Percentiles rank a stretch among this genome's conserved stretches.
Evolutionary conservation across 2,797 vertebrate species (phyloP).

Genomic region (Propithecus perrieri): DNA sequence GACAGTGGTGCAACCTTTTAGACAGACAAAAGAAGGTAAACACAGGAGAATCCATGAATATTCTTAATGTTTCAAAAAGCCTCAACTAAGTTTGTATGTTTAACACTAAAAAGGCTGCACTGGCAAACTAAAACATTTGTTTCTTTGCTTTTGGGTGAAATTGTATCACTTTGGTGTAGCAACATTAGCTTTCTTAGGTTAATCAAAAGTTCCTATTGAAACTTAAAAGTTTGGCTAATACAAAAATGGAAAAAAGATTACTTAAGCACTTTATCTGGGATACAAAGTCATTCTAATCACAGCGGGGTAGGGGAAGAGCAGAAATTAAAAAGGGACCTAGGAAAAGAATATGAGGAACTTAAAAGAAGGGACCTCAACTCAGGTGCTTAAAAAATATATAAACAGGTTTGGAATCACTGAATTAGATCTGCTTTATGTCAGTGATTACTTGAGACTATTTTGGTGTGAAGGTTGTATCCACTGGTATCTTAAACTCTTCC

Average conservation of each 20-base stretch:
- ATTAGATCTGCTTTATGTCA: slow-evolving; percentile 40
- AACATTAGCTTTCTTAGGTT: slow-evolving; percentile 19
- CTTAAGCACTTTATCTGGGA: slow-evolving; percentile 43
- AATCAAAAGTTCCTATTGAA: slow-evolving; percentile 59
- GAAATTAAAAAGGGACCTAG: not conserved
- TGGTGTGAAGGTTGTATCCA: slow-evolving; percentile 10
- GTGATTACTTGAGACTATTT: slow-evolving; percentile 50
- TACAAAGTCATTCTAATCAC: slow-evolving; percentile 46
- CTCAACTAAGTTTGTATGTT: slow-evolving; percentile 14
- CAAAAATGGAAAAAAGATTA: slow-evolving; percentile 10
- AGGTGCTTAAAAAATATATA: not conserved
- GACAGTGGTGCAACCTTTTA: slow-evolving; percentile 24
- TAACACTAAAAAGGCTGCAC: not conserved
- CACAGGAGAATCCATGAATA: not conserved
- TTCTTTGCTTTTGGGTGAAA: slow-evolving; percentile 31
- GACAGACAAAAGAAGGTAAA: not conserved
- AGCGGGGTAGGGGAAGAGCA: not conserved
- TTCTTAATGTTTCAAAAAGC: slow-evolving; percentile 8
- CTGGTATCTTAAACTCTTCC: slow-evolving; percentile 26
- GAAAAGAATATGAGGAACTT: not conserved
- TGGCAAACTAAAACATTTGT: not conserved
- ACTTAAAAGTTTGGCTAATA: slow-evolving; percentile 35
- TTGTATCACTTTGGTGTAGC: not conserved
- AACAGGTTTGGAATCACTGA: slow-evolving; percentile 12
- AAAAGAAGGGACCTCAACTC: not conserved